Conservation (phyloP, 2,797 vertebrate genomes). For the Helicolenus hilgendorfi region DNA sequence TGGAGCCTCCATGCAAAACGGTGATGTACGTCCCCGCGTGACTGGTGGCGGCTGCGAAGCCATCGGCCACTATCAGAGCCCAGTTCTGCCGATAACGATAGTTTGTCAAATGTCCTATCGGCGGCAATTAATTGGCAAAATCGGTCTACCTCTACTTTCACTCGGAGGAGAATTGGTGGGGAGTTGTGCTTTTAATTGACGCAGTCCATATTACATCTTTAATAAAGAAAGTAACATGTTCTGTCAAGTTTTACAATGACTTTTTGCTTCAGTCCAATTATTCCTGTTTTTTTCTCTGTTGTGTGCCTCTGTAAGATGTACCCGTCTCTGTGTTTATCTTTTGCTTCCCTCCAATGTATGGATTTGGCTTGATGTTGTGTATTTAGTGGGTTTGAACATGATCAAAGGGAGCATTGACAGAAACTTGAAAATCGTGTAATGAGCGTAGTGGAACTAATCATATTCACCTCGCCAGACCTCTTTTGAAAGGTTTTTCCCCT, state of each 20-base stretch:
- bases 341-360: not conserved
- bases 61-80: too few species aligned
- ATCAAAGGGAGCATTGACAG: slow-evolving; percentile 32
- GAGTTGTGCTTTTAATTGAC: not conserved
- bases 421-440: slow-evolving; percentile 48
- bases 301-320: not conserved
- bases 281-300: not conserved
- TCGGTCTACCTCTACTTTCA: too few species aligned
- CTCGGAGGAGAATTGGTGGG: not conserved
- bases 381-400: slow-evolving; percentile 4
- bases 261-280: not conserved
- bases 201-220: not conserved
- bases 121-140: too few species aligned
- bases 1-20: too few species aligned
- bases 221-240: not conserved
- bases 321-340: not conserved
- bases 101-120: too few species aligned
- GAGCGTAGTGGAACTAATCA: slow-evolving; percentile 12
- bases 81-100: too few species aligned
- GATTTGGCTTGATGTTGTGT: not conserved
- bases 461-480: not conserved
- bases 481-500: slow-evolving; percentile 27
- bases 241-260: not conserved
- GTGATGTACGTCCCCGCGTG: too few species aligned
- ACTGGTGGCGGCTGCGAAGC: too few species aligned